These are phyloP conservation scores for Yasuhikotakia modesta DNA, from an alignment of 2,797 vertebrate species.

Conservation along the genomic window DNA sequence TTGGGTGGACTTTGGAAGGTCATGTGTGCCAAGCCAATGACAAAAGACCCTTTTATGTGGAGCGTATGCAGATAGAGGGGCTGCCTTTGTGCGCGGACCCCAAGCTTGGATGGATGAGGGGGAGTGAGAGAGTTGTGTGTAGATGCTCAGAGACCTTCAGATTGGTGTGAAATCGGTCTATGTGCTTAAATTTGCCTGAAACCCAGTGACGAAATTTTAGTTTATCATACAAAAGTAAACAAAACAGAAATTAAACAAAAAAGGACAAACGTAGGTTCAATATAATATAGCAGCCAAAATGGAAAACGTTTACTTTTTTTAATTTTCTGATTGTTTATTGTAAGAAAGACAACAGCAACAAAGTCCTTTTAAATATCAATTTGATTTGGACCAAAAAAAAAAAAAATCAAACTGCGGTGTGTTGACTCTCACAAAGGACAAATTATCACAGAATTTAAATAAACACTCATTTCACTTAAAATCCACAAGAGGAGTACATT, in stretches of 20 bases:
- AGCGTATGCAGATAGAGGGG: constrained; percentile 83
- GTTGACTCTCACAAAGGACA: too few species aligned
- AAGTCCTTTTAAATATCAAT: too few species aligned
- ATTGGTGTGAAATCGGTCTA: constrained; percentile 56
- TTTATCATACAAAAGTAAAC: background rate
- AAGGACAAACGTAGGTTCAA: too few species aligned
- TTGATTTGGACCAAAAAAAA: too few species aligned
- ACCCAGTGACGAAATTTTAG: background rate
- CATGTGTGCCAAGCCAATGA: constrained; percentile 80
- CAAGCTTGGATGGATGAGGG: constrained; percentile 72
- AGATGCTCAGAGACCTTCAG: constrained; percentile 47
- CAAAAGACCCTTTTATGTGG: constrained; percentile 87
- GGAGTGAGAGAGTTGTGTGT: constrained; percentile 35
- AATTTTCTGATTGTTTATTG: too few species aligned
- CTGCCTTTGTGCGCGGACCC: constrained; percentile 82
- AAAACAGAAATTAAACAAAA: too few species aligned
- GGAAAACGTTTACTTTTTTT: background rate
- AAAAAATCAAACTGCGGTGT: too few species aligned
- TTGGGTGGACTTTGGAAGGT: constrained; percentile 77
- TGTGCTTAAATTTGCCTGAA: constrained; percentile 58
- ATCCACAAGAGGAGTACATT: too few species aligned
- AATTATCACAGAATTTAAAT: too few species aligned
- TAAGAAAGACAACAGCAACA: too few species aligned
- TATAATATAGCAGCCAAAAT: background rate
- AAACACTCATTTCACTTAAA: too few species aligned